Base-by-base conservation (phyloP, 1,140 invertebrate species). In the Magallana ariakensis region DNA sequence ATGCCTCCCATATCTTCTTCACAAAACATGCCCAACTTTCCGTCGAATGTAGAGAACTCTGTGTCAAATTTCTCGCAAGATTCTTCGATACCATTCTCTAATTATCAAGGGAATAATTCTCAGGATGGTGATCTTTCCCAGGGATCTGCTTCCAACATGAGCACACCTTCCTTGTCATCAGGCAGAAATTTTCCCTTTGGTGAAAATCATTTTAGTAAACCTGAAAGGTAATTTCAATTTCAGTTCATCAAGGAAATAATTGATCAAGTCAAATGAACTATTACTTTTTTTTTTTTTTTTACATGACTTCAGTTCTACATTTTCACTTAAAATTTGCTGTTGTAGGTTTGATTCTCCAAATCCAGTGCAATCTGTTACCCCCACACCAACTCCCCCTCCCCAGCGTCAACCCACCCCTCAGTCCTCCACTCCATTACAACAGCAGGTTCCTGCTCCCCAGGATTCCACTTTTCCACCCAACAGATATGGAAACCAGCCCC, bases 101-200 rank as follows among this genome's bases (percentile, higher is more conserved):
- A 57, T 60, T 84, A 84, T 56, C 82, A 84, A 15, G 19, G 22
- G 11, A 75, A 75, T 26, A 75, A 75, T 26, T 75, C 66, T 1
- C 66, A 84, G 58, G 82, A 33, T 22, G 54, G 82, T 11, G 56
- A 60, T 11, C 56, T 60, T 56, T 60, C 26, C 46, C 33, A 85
- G 80, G 57, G 46, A 54, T 56, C 83, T 56, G 55, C 75, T 46
- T 70, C 46, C 66, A 19, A n/a, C 2, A 60, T 57, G 19, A 70
- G 54, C 84, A 75, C 88, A 60, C 66, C 85, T 55, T 56, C 80
- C 54, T 85, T 80, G 54, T 66, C 87, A 11, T 66, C 84, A 33
- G 87, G 86, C n/a, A 75, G 88, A 26, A 87, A 89, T 15, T 89
- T 89, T 58, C 88, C 88, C 82, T 91, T 91, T 87, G 88, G 88